Base-by-base conservation (phyloP, 2,113 vertebrate genomes). In the Boleophthalmus pectinirostris region DNA sequence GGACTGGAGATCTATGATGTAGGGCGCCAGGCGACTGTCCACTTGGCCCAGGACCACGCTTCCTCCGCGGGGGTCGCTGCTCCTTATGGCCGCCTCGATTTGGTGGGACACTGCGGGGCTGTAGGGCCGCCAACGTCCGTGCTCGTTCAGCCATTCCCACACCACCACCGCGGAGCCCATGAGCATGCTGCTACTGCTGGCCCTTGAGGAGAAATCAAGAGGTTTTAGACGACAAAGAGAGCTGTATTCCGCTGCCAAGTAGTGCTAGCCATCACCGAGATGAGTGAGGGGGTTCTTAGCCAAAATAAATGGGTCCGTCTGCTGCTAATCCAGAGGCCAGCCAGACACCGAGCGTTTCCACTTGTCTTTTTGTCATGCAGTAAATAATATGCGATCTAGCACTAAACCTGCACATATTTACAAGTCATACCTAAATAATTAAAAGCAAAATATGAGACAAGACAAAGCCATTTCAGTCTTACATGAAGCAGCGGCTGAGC, bases 81-180 rank as follows among this genome's bases (percentile, higher is more conserved):
- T 88, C 63, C 95, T 93, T 80, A 95, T 91, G 90, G 94, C 95
- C 83, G 95, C 94, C 89, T 97, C 96, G 82, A 97, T 96, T 91
- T 96, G 96, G 89, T 96, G 95, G 88, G 94, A 95, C 80, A 96
- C 95, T 16, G 94, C 93, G 21, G 96, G 92, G 92, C 96, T 93
- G 93, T 97, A 97, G 83, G 96, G 96, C 83, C 95, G 92, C 96
- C 96, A 97, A 70, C 95, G 95, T 29, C 95, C 95, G 93, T 97
- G 95, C 73, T 97, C 95, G 92, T 96, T 96, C 81, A 96, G 91
- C 96, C 96, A 96, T 94, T 96, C 96, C 96, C 96, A 96, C 78
- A 96, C 96, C 89, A 96, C 96, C 86, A 96, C 96, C 11, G 94
- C 95, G 53, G 95, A 95, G 86, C 94, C 93, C 88, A 95, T 89